These are phyloP conservation scores for Saimiri boliviensis DNA, from an alignment of 2,113 vertebrate species.

Conservation along the genomic window DNA sequence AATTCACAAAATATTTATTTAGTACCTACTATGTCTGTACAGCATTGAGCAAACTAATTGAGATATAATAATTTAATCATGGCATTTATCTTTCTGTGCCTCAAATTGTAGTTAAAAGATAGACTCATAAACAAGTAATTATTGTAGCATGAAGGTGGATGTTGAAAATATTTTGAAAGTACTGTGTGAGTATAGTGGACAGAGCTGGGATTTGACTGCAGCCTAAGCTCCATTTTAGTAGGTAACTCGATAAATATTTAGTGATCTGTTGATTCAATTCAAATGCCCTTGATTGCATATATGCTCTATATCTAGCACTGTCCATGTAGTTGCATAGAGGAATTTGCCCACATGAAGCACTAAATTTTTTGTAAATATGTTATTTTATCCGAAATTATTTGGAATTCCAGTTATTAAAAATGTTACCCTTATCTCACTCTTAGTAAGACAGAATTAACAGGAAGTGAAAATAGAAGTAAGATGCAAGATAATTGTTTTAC, in stretches of 20 bases:
- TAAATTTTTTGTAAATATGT: neutral
- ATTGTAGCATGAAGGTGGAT: neutral
- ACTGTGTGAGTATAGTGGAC: neutral
- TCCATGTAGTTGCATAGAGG: neutral
- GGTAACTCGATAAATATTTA: neutral
- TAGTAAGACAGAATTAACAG: neutral
- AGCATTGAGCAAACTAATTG: neutral
- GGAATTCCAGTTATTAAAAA: neutral
- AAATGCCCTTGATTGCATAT: neutral
- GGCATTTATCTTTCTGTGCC: neutral
- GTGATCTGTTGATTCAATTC: neutral
- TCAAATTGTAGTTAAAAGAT: neutral
- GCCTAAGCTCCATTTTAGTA: neutral
- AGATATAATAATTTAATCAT: neutral
- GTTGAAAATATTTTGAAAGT: neutral
- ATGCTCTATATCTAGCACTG: neutral
- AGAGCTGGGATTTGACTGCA: neutral
- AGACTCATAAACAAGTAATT: neutral
- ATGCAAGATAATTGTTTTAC: constrained; percentile 34
- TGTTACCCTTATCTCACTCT: neutral
- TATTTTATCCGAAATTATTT: constrained; percentile 2
- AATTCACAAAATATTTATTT: neutral
- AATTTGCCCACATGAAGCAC: neutral
- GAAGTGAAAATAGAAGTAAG: neutral
- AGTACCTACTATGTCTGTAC: neutral